Base-by-base conservation (phyloP, 2,113 vertebrate species). In the Nothobranchius kuhntae region DNA sequence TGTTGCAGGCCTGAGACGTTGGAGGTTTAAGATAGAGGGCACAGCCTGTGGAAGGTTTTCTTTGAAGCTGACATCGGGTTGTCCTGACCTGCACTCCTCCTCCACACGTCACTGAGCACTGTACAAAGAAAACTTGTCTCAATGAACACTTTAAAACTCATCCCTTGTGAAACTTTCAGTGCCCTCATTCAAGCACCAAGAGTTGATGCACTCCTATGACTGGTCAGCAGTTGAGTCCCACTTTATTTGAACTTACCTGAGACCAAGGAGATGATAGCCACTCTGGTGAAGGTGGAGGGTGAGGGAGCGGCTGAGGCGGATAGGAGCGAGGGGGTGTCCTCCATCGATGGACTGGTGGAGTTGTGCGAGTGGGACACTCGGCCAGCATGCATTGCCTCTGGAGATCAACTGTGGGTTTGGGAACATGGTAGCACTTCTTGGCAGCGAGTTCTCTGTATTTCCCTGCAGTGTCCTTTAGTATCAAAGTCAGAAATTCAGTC, bases 41-140 rank as follows among this genome's bases (percentile, higher is more conserved):
- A 67, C 96, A 97, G 21, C 90, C 85, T 0, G 84, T 42, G 5
- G 92, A 91, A 0, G 87, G 89, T 30, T 81, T 90, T 36, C 92
- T 92, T 6, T 88, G 84, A 0, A 73, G 59, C 58, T 95, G 90
- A 71, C 96, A 97, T 47, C 94, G 94, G 56, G 95, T 93, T 0
- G 89, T 82, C 55, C 95, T 90, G 12, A 80, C 87, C 86, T 94
- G 94, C 35, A 95, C 92, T 0, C 96, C 96, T 12, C 95, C 95
- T 7, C 95, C 95, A 64, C 95, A 96, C 30, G 92, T 93, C 73
- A 94, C 94, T 0, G 95, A 92, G 71, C 95, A 96, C 95, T 96
- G 87, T 13, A 10, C 10, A 61, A 61, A 65, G 14, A 54, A 53
- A 67, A 13, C 53, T 15, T 26, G n/a, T 9, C 14, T 17, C 65